Conservation (phyloP, 2,113 vertebrate species). For the Monarcha castaneiventris region DNA sequence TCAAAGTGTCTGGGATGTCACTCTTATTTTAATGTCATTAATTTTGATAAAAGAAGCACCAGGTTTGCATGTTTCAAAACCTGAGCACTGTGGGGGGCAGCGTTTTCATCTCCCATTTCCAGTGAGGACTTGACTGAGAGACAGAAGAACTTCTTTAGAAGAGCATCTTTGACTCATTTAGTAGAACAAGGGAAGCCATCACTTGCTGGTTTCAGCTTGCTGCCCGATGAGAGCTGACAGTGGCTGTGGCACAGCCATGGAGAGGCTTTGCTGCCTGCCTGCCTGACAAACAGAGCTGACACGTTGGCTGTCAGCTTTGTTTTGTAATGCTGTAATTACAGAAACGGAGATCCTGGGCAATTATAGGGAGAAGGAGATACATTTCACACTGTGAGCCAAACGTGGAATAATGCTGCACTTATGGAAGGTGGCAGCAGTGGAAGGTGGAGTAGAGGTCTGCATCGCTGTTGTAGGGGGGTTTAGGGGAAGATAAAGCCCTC, state of each 20-base stretch:
- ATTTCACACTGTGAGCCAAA: background rate
- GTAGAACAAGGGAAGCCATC: background rate
- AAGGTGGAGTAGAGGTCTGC: background rate
- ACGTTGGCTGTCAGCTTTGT: slow-evolving; percentile 19
- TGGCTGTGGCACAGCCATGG: background rate
- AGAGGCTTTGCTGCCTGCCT: slow-evolving; percentile 19
- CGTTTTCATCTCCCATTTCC: background rate
- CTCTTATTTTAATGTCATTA: background rate
- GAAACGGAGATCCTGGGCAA: background rate
- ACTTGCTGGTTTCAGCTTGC: background rate
- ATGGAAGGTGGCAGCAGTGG: background rate
- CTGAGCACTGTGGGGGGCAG: background rate
- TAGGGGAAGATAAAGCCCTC: background rate
- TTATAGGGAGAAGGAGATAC: background rate
- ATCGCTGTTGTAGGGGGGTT: fast-evolving
- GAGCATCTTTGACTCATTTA: background rate
- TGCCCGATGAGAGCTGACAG: background rate
- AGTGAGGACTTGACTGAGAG: background rate
- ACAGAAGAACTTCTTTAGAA: background rate
- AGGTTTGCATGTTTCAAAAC: background rate
- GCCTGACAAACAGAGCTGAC: slow-evolving; percentile 28
- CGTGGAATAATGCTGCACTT: background rate
- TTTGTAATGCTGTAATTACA: slow-evolving; percentile 35
- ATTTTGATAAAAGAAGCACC: background rate
- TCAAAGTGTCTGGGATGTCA: background rate